Conservation (phyloP, 2,888 invertebrate species). For the Drosophila monieri region DNA sequence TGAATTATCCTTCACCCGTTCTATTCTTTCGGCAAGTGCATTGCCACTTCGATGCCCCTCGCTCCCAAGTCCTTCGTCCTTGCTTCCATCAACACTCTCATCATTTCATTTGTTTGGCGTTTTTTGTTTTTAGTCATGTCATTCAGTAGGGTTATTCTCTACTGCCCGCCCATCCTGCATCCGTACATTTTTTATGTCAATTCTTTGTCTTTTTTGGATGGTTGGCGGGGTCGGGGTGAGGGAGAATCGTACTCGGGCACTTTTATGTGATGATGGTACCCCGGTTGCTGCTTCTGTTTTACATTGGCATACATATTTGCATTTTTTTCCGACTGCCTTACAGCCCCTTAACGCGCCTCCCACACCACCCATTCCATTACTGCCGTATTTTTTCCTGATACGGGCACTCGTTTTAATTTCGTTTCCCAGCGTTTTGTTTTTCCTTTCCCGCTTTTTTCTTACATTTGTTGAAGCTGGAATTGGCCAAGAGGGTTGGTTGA, state of each 20-base stretch:
- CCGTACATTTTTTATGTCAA: constrained; percentile 40
- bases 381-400: constrained; percentile 9
- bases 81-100: constrained; percentile 32
- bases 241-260: constrained; percentile 31
- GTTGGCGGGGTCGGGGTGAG: constrained; percentile 2
- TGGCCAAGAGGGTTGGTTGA: background rate
- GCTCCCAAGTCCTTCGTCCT: constrained; percentile 12
- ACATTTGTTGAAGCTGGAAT: constrained; percentile 8
- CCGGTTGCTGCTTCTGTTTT: constrained; percentile 50
- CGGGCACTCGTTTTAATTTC: constrained; percentile 64
- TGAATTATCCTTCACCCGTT: constrained; percentile 25
- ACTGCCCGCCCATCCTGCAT: constrained; percentile 10
- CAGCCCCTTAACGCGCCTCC: constrained; percentile 22
- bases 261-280: constrained; percentile 45
- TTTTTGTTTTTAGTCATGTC: constrained; percentile 32
- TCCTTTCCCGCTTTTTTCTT: constrained; percentile 10
- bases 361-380: constrained; percentile 13
- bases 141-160: constrained; percentile 35
- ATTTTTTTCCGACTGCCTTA: constrained; percentile 45
- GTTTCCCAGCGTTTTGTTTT: constrained; percentile 39
- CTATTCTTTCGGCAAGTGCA: constrained; percentile 28
- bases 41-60: constrained; percentile 40
- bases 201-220: constrained; percentile 55
- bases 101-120: constrained; percentile 35
- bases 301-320: constrained; percentile 60